Evolutionary conservation across 2,113 vertebrate species (phyloP).

Genomic region (Abramis brama): DNA sequence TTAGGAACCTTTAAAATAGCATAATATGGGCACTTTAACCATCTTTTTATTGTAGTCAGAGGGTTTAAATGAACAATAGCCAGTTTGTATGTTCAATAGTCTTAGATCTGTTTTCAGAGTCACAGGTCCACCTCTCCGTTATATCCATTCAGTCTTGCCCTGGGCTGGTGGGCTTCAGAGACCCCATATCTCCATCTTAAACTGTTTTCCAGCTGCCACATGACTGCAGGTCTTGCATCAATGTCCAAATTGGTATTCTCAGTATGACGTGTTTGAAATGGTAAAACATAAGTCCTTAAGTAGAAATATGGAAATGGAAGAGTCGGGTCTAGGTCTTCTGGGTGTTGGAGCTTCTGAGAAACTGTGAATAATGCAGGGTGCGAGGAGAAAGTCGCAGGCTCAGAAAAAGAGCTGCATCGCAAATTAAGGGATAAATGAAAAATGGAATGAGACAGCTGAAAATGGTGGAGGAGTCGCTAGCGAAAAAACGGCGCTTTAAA

Average conservation of each 20-base stretch:
- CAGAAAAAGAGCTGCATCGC: constrained; percentile 33
- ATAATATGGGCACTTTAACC: no score
- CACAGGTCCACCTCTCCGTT: constrained; percentile 27
- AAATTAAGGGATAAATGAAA: constrained; percentile 51
- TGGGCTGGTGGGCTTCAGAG: background rate
- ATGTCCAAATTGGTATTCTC: constrained; percentile 51
- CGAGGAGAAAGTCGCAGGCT: constrained; percentile 31
- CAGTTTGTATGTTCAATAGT: background rate
- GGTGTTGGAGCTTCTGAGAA: constrained; percentile 50
- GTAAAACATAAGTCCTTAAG: constrained; percentile 45
- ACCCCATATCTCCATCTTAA: constrained; percentile 35
- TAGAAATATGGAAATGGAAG: constrained; percentile 56
- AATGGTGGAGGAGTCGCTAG: constrained; percentile 32
- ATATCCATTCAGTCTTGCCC: constrained; percentile 13
- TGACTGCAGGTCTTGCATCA: constrained; percentile 24
- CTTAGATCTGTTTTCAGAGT: constrained; percentile 34
- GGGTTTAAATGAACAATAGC: background rate
- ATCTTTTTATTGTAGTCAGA: no score
- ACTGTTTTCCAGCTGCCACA: constrained; percentile 55
- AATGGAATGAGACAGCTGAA: constrained; percentile 57
- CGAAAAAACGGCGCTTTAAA: constrained; percentile 28
- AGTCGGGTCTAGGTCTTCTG: constrained; percentile 40
- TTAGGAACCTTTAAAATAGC: no score
- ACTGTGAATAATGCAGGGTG: constrained; percentile 53
- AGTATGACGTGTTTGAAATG: constrained; percentile 53